phyloP scores from a whole-genome alignment of 2,888 invertebrate genomes.

The Ischnura elegans region DNA sequence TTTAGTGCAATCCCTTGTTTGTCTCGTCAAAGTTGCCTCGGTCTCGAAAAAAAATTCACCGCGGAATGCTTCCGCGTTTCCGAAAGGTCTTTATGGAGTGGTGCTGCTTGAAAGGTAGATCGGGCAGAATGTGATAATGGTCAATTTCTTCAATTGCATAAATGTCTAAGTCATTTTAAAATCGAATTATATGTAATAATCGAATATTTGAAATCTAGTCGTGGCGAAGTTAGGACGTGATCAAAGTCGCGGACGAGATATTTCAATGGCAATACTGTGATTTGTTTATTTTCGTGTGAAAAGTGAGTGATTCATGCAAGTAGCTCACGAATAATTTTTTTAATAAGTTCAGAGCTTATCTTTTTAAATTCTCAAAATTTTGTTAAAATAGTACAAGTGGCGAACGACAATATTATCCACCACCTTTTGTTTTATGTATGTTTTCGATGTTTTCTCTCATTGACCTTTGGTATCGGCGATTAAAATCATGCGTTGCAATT shows the following conservation, averaged over 20 bases:
- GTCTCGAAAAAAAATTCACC: background rate
- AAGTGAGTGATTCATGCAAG: background rate
- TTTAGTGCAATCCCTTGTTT: constrained; percentile 16
- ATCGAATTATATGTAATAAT: background rate
- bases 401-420: too few species aligned
- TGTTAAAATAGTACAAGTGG: background rate
- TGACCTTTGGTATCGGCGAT: too few species aligned
- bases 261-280: background rate
- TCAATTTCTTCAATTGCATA: background rate
- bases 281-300: background rate
- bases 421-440: too few species aligned
- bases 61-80: background rate
- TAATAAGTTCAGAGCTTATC: background rate
- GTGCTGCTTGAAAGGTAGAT: constrained; percentile 7
- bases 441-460: too few species aligned
- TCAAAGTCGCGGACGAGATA: too few species aligned
- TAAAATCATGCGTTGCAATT: too few species aligned
- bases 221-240: background rate
- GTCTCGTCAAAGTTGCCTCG: background rate
- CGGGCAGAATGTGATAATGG: background rate
- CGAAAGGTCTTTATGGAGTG: background rate
- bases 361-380: background rate
- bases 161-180: background rate
- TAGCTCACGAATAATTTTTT: background rate
- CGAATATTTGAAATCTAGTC: background rate